Base-by-base conservation (phyloP, 2,113 vertebrate species). In the Sinocyclocheilus rhinocerous region DNA sequence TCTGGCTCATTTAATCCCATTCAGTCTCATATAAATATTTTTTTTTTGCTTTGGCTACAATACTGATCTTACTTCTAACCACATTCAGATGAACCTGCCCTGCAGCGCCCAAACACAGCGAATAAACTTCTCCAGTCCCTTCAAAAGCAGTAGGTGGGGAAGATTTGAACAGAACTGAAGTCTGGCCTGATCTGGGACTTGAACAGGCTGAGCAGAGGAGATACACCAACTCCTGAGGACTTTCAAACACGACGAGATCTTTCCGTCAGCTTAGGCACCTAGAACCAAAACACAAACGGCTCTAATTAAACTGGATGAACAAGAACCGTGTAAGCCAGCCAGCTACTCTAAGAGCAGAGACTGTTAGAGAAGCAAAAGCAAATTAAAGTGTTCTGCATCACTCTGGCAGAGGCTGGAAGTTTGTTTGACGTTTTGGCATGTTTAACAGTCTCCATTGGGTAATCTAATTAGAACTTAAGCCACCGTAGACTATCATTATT, bases 401-500 rank as follows among this genome's bases (percentile, higher is more conserved):
- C 13, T 48, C 42, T 67, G 39, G 79, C 39, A 65, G 36, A 15
- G n/a, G 57, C 10, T 26, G 16, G 26, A 50, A 26, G 26, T 20
- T n/a, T 79, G 76, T 59, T 48, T 81, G 59, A 81, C 8, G 0
- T 82, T 70, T 82, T 69, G 63, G 63, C 24, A 82, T 33, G 24
- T 52, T 50, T 82, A 52, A 50, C 5, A 8, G 63, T 82, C 80
- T 50, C 18, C 26, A 52, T 33, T 52, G 45, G 80, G 24, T 82
- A 82, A 82, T 82, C 61, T 33, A 82, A 82, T 82, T 82, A 69
- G 42, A 50, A 52, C 26, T 52, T 82, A 33, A 33, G 24, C 63
- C 24, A 82, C 63, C 16, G 45, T 69, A 82, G 80, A 48, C 80
- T 13, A 82, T 82, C 18, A 82, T 82, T 69, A 82, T 70, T 70